Evolutionary conservation across 2,888 invertebrate species (phyloP), one percentile per base, ranked within the genome.

Genomic region (Camptogramma bilineatum): DNA sequence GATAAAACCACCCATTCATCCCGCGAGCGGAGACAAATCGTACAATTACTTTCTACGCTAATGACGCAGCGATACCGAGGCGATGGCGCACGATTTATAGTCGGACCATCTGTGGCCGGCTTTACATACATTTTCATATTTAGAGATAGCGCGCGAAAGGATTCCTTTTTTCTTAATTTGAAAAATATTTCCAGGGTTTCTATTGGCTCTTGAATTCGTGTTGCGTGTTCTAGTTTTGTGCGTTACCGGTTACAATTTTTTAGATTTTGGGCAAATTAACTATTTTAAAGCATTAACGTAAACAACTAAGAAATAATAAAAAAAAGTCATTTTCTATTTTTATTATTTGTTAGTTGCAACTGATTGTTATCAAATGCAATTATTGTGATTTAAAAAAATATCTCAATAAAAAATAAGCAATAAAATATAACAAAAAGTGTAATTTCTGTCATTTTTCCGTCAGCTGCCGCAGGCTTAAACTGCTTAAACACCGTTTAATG

Each of bases 41-140:
- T 79, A 83, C 88, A 86, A 88, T 88, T 88, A 88, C 87, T 88
- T 85, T 78, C 75, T 77, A 69, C 80, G 84, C 88, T 90, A 90
- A 90, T 90, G 89, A 88, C 86, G 83, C 77, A 75, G 78, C 81
- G 88, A 88, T 87, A 88, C 84, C 76, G 77, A 65, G 62, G 76
- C 85, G 84, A 84, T 82, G 83, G 71, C 76, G 73, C 75, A 82
- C 85, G 87, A 90, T 90, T 90, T 90, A 90, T 90, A 78, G 87
- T 81, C 85, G 76, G 78, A 72, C 76, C 85, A 82, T 85, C 85
- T 78, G 79, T 83, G 83, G 78, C 74, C 80, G 83, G 87, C 85
- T 90, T 89, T 88, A 90, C 88, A 89, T 89, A 88, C 75, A 89
- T 87, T 89, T 86, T 87, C 86, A 90, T 88, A 88, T 86, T 86